Evolutionary conservation across 30 jellyfish, hydroid and myxozoan genomes (phyloP).

Genomic region (Morbakka virulenta): DNA sequence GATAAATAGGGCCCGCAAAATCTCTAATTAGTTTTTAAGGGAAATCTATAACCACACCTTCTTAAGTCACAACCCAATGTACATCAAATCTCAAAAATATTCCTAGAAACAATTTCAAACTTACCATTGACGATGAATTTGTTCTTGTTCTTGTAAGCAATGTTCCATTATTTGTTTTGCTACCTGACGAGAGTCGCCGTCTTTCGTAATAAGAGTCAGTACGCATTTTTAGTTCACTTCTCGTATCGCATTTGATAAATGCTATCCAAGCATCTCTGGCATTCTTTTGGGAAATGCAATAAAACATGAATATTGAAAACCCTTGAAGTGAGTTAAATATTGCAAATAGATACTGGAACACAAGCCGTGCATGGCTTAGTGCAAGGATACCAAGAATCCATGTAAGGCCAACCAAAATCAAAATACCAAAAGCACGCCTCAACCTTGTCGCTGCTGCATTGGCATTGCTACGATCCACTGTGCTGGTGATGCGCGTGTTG

Average conservation of each 20-base stretch:
- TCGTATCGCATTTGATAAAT: slow-evolving; percentile 74
- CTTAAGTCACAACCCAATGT: no score
- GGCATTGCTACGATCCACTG: slow-evolving; percentile 55
- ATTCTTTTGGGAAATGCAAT: slow-evolving; percentile 76
- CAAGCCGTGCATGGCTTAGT: slow-evolving; percentile 75
- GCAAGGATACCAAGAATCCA: slow-evolving; percentile 95
- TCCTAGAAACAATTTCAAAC: slow-evolving; percentile 9
- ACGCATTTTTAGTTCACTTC: slow-evolving; percentile 69
- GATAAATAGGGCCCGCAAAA: no score
- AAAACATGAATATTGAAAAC: slow-evolving; percentile 83
- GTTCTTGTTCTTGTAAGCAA: slow-evolving; percentile 78
- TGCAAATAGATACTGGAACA: slow-evolving; percentile 80
- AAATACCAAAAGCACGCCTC: slow-evolving; percentile 94
- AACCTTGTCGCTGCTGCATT: slow-evolving; percentile 61
- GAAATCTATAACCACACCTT: no score
- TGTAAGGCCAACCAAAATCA: slow-evolving; percentile 93
- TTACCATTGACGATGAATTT: slow-evolving; percentile 79
- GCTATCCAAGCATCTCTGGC: slow-evolving; percentile 91
- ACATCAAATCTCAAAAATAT: no score
- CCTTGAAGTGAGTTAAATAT: slow-evolving; percentile 88
- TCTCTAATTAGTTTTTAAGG: no score
- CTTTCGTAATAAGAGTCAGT: slow-evolving; percentile 89
- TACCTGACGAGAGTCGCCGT: slow-evolving; percentile 82
- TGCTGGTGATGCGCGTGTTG: slow-evolving; percentile 78
- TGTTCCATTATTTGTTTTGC: slow-evolving; percentile 63